Conservation (phyloP, 1,140 invertebrate species). For the Drepana arcuata region DNA sequence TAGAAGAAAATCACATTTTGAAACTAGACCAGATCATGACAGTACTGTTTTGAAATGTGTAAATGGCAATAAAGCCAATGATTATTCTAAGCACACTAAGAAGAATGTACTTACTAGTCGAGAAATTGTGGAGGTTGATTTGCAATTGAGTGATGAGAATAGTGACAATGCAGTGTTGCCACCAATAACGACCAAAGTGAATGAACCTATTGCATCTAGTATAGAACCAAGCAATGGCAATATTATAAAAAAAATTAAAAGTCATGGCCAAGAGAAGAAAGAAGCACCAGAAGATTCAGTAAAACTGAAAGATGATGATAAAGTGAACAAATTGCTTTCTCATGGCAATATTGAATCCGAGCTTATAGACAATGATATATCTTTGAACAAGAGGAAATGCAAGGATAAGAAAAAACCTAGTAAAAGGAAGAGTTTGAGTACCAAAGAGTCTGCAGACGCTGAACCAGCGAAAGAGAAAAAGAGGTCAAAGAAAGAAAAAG, state of each 20-base stretch:
- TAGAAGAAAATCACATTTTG: conserved; percentile 1
- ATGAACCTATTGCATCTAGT: too few species aligned
- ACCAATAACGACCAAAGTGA: too few species aligned
- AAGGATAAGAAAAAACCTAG: neutral
- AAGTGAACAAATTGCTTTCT: neutral
- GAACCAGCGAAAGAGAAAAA: conserved; percentile 7
- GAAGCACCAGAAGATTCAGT: too few species aligned
- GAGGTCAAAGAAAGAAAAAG: conserved; percentile 16
- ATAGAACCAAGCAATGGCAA: too few species aligned
- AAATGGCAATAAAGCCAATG: neutral
- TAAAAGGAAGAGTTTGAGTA: conserved; percentile 8
- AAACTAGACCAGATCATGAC: neutral
- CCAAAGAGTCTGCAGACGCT: conserved; percentile 2
- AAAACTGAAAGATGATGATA: neutral
- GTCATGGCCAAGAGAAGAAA: too few species aligned
- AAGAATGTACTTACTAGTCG: too few species aligned
- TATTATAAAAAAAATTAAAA: too few species aligned
- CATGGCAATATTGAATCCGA: neutral
- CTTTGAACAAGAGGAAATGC: neutral
- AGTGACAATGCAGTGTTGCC: too few species aligned
- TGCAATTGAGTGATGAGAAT: too few species aligned
- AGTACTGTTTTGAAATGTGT: neutral
- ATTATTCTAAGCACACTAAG: too few species aligned
- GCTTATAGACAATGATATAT: neutral
- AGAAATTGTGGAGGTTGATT: too few species aligned